phyloP scores from a whole-genome alignment of 2,113 vertebrate species.

The Eclectus roratus region DNA sequence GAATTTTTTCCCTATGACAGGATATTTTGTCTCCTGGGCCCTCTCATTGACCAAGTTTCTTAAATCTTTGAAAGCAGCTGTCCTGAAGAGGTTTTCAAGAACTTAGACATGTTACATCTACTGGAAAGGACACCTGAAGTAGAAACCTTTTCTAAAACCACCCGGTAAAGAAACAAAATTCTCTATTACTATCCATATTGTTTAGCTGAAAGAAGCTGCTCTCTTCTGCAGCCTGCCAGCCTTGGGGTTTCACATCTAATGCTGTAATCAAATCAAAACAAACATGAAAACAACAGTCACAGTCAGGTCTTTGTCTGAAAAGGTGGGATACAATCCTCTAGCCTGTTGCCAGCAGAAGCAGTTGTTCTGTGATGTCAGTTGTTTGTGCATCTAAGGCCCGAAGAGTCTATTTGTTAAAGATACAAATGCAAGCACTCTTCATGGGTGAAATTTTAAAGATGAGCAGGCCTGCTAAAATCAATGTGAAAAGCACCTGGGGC shows the following conservation, averaged over 20 bases:
- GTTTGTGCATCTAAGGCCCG: background rate
- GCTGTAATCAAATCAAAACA: background rate
- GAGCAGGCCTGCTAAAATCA: background rate
- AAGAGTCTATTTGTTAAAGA: background rate
- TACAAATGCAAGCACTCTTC: background rate
- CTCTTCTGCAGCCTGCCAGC: background rate
- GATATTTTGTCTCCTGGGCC: background rate
- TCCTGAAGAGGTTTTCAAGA: background rate
- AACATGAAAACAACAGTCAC: background rate
- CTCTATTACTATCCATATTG: background rate
- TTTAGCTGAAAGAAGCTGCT: background rate
- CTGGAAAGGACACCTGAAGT: background rate
- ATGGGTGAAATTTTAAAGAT: accelerated
- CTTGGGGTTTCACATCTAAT: background rate
- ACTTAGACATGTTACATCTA: background rate
- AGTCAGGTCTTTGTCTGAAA: background rate
- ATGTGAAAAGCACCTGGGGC: background rate
- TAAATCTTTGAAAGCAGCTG: background rate
- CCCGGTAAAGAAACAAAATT: background rate
- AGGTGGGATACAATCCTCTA: background rate
- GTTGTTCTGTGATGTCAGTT: background rate
- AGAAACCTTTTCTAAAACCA: background rate
- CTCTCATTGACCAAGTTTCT: background rate
- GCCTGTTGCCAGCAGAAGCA: background rate
- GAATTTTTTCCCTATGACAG: background rate